phyloP scores from a whole-genome alignment of 35 echinoderm and acorn worm species.

The Lytechinus pictus region DNA sequence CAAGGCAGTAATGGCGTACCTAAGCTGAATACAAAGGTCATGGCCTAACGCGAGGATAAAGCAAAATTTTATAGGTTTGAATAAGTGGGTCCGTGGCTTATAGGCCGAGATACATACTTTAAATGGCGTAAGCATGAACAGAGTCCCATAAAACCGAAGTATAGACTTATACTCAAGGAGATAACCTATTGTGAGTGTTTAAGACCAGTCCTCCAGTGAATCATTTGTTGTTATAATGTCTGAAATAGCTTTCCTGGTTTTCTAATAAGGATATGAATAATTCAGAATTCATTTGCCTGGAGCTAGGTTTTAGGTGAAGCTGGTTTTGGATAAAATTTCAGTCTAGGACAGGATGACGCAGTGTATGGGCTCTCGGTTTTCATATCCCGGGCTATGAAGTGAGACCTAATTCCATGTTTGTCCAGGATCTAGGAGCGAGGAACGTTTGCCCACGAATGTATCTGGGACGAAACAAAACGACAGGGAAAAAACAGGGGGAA shows the following conservation, averaged over 20 bases:
- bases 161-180: no score
- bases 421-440: neutral
- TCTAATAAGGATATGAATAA: neutral
- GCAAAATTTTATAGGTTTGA: no score
- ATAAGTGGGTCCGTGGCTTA: no score
- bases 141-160: no score
- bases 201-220: no score
- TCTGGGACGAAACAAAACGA: neutral
- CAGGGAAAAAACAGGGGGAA: neutral
- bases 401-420: neutral
- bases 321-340: neutral
- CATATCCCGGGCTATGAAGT: neutral
- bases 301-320: neutral
- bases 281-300: neutral
- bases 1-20: no score
- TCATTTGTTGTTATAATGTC: no score
- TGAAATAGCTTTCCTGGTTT: neutral
- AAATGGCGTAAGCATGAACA: no score
- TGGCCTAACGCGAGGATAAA: no score
- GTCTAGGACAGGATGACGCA: neutral
- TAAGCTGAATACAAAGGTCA: no score
- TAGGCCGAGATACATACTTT: no score
- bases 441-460: neutral
- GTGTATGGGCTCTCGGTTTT: neutral
- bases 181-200: no score